A percentile compares a stretch with the other conserved stretches of the same genome.
phyloP scores from a whole-genome alignment of 53 echinoderm and acorn worm species.

The Zoroaster sp. region DNA sequence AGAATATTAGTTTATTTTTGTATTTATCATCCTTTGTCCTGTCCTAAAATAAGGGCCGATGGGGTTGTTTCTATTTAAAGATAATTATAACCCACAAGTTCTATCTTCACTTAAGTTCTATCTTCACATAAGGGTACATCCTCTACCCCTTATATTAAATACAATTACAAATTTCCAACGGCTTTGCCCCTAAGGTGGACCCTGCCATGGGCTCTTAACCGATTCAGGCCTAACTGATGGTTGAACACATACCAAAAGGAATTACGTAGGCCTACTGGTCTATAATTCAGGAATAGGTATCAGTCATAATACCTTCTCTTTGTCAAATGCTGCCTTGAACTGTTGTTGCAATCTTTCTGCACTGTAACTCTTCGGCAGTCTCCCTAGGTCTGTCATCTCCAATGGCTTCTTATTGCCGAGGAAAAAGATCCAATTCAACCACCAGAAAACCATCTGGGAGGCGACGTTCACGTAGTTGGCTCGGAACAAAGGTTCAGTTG shows the following conservation, averaged over 20 bases:
- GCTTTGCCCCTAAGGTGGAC: background rate
- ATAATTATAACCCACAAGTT: background rate
- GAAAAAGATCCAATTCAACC: constrained; percentile 82
- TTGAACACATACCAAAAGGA: too few relatives aligned
- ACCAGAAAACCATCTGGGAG: constrained; percentile 82
- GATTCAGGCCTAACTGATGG: too few relatives aligned
- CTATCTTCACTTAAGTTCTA: background rate
- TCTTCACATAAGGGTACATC: background rate
- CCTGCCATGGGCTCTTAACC: background rate
- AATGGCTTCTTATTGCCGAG: constrained; percentile 74
- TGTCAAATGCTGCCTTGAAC: constrained; percentile 45
- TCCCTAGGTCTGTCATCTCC: constrained; percentile 79
- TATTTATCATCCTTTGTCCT: background rate
- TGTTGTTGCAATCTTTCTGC: constrained; percentile 36
- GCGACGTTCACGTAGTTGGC: constrained; percentile 66
- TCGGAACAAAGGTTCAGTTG: background rate
- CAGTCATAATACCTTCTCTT: constrained; percentile 54
- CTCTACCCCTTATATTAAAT: background rate
- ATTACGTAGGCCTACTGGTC: too few relatives aligned
- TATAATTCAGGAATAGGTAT: background rate
- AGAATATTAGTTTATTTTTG: background rate
- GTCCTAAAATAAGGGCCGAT: background rate
- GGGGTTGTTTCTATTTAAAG: background rate
- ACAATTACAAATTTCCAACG: background rate
- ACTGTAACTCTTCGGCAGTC: constrained; percentile 53